phyloP scores from a whole-genome alignment of 1,140 invertebrate genomes.

The Spodoptera frugiperda region DNA sequence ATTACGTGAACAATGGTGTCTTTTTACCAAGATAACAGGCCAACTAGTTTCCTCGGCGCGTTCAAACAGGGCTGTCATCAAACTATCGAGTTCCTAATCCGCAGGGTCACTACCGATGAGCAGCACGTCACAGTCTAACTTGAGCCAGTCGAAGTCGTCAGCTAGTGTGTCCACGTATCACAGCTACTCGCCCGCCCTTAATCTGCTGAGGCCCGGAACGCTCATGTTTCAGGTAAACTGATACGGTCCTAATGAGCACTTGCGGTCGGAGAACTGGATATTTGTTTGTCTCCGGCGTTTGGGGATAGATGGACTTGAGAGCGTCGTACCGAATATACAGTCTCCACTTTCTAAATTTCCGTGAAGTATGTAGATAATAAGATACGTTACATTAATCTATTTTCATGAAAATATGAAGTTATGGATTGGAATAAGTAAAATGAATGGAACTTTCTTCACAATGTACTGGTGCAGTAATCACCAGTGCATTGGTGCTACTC shows the following conservation, averaged over 20 bases:
- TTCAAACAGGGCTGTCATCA: constrained; percentile 33
- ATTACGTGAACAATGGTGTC: constrained; percentile 12
- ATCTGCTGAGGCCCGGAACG: constrained; percentile 73
- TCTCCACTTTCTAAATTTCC: no score
- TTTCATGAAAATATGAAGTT: no score
- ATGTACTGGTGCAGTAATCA: no score
- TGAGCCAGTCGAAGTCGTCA: constrained; percentile 72
- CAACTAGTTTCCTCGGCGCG: background rate
- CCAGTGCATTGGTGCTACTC: no score
- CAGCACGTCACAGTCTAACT: constrained; percentile 66
- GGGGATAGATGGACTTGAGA: background rate
- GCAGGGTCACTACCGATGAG: constrained; percentile 50
- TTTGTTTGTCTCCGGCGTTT: constrained; percentile 8
- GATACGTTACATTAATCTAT: no score
- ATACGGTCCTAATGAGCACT: constrained; percentile 28
- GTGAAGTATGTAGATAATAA: no score
- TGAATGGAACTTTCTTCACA: no score
- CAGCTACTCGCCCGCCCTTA: constrained; percentile 64
- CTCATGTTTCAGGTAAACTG: constrained; percentile 71
- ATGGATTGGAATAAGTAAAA: no score
- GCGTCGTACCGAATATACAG: background rate
- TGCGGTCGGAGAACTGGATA: constrained; percentile 6
- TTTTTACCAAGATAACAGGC: constrained; percentile 19
- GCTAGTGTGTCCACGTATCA: constrained; percentile 69
- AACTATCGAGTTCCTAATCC: constrained; percentile 42